Conservation (phyloP, 2,113 vertebrate species). For the Cnemophilus loriae region DNA sequence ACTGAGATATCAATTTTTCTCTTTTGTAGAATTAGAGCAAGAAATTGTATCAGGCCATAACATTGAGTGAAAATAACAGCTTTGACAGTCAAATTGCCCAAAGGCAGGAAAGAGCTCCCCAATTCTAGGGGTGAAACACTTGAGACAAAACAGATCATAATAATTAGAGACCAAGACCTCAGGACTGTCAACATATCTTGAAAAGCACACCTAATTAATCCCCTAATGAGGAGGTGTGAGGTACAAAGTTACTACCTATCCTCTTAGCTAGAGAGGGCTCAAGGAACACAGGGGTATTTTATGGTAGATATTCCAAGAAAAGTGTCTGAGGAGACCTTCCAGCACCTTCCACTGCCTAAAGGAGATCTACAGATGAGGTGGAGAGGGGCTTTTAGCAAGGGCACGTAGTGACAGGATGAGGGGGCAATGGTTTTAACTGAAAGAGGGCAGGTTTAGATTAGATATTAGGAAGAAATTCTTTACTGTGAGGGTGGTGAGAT, state of each 20-base stretch:
- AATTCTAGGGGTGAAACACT: neutral
- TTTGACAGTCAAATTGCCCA: neutral
- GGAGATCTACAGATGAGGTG: neutral
- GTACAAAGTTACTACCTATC: neutral
- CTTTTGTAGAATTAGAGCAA: neutral
- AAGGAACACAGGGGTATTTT: neutral
- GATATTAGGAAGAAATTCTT: neutral
- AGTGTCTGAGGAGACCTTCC: neutral
- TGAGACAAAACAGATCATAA: neutral
- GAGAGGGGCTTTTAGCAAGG: neutral
- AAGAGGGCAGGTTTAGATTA: neutral
- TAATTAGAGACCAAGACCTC: neutral
- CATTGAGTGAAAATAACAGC: neutral
- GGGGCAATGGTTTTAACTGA: neutral
- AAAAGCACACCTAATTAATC: neutral
- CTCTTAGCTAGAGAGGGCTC: neutral
- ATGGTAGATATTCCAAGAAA: neutral
- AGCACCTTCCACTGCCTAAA: neutral
- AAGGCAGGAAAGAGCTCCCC: neutral
- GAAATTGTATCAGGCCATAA: neutral
- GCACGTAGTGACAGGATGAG: neutral
- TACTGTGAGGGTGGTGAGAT: neutral
- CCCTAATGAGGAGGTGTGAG: neutral
- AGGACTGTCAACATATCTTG: neutral
- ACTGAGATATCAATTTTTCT: constrained; percentile 16